Evolutionary conservation across 1,140 invertebrate genomes (phyloP).

Genomic region (Drosophila eugracilis): DNA sequence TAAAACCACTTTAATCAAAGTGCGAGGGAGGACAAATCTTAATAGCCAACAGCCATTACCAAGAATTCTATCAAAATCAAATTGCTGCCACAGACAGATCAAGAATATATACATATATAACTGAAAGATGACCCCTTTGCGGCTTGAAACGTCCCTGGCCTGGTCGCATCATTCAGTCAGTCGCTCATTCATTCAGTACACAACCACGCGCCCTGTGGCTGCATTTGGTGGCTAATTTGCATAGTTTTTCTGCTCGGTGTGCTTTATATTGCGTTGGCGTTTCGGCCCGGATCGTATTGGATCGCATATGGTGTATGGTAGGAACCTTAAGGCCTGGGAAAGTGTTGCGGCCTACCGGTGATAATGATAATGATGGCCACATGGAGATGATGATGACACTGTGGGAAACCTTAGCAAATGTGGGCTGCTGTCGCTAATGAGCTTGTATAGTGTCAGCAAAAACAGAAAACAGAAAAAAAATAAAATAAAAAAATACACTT

Average conservation of each 20-base stretch:
- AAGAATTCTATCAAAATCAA: too few relatives aligned
- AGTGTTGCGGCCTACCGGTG: conserved; percentile 56
- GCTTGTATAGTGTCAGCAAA: conserved; percentile 71
- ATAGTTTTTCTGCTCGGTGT: conserved; percentile 58
- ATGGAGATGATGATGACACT: conserved; percentile 69
- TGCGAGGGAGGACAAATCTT: neutral
- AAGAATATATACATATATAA: neutral
- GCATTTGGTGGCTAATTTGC: conserved; percentile 75
- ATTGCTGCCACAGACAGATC: neutral
- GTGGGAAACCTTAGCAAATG: conserved; percentile 79
- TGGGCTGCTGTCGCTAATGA: conserved; percentile 74
- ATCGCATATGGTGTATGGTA: conserved; percentile 1
- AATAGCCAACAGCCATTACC: neutral
- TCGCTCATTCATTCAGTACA: conserved; percentile 44
- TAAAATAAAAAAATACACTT: neutral
- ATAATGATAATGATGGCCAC: conserved; percentile 32
- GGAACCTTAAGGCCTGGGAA: conserved; percentile 70
- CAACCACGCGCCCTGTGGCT: conserved; percentile 60
- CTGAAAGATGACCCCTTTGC: conserved; percentile 8
- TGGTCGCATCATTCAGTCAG: conserved; percentile 31
- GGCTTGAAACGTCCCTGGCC: conserved; percentile 39
- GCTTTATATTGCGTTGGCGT: conserved; percentile 66
- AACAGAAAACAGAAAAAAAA: conserved; percentile 16
- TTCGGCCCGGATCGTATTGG: conserved; percentile 38
- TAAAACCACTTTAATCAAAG: neutral